Conservation (phyloP, 2,888 invertebrate species). For the Patella ulyssiponensis region DNA sequence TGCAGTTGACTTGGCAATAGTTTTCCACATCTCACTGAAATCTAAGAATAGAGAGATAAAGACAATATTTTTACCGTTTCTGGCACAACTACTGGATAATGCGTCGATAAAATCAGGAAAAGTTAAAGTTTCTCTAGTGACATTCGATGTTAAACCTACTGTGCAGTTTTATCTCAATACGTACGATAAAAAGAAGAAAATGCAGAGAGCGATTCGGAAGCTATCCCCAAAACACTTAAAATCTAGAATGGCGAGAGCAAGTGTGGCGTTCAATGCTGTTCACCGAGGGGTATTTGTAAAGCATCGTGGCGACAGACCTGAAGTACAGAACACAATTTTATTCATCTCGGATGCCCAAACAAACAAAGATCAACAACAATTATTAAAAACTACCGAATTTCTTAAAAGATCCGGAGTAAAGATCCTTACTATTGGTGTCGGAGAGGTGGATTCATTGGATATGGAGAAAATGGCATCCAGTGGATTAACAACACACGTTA, state of each 20-base stretch:
- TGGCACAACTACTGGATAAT: slow-evolving; percentile 10
- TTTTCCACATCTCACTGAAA: background rate
- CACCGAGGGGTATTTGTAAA: slow-evolving; percentile 37
- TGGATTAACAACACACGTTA: background rate
- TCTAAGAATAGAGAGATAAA: background rate
- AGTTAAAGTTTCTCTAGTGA: slow-evolving; percentile 46
- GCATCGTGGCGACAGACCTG: slow-evolving; percentile 39
- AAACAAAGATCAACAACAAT: slow-evolving; percentile 32
- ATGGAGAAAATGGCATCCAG: slow-evolving; percentile 37
- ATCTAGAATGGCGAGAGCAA: background rate
- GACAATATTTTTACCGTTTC: background rate
- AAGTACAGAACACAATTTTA: slow-evolving; percentile 53
- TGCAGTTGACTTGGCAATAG: background rate
- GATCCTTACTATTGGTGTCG: slow-evolving; percentile 49
- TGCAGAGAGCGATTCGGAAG: background rate
- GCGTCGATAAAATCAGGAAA: slow-evolving; percentile 39
- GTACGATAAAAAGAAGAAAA: background rate
- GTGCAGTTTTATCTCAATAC: background rate
- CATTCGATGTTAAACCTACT: slow-evolving; percentile 38
- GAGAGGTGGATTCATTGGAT: slow-evolving; percentile 35
- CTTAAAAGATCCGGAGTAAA: slow-evolving; percentile 49
- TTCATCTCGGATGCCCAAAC: slow-evolving; percentile 55
- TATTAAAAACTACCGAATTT: slow-evolving; percentile 40
- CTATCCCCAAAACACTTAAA: background rate
- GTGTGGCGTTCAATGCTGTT: slow-evolving; percentile 16